Evolutionary conservation across 2,797 vertebrate genomes (phyloP), one percentile per base, ranked within the genome.

Genomic region (Crocodylus rhombifer): DNA sequence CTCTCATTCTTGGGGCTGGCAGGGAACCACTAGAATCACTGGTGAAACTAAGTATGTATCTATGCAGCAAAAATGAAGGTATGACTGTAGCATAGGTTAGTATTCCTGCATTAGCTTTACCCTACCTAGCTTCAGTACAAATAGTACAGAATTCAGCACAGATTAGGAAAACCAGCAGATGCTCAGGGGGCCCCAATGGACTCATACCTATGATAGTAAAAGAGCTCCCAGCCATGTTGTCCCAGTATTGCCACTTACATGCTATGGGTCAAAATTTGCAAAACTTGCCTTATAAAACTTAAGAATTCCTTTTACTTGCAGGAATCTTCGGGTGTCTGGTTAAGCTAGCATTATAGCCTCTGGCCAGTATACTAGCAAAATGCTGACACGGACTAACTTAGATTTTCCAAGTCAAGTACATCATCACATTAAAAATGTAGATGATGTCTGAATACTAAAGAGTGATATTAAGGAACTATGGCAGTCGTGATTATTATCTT

Each of bases 381-480:
- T 36, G 67, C 18, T 77, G 18, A 56, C 78, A 84, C 12, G 60
- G 67, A 87, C 79, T 64, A 57, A 77, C 77, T 91, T 82, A 28
- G 2, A 33, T 63, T 42, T 77, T 83, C 87, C 75, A 85, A 1
- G 14, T 25, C 11, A 87, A 77, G 67, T 71, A 88, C 2, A 64
- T 0, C 84, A 65, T 25, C 62, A 69, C 42, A 21, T 57, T 69
- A 57, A 84, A 86, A 71, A 75, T n/a, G 36, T 6, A 84, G 18
- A 77, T 60, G 71, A 77, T 67, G 36, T 42, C 87, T 73, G 74
- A 79, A 71, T 71, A 65, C 65, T 14, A 87, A 6, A 36, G 62
- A 83, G 25, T 36, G 3, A 80, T 6, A 55, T 7, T 10, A n/a
- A 76, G n/a, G 3, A 84, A n/a, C 12, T 84, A 28, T 0, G 33